A percentile compares a stretch with the other conserved stretches of the same genome.
Evolutionary conservation across 2,797 vertebrate species (phyloP).

Genomic region (Orientallactaga sibirica): DNA sequence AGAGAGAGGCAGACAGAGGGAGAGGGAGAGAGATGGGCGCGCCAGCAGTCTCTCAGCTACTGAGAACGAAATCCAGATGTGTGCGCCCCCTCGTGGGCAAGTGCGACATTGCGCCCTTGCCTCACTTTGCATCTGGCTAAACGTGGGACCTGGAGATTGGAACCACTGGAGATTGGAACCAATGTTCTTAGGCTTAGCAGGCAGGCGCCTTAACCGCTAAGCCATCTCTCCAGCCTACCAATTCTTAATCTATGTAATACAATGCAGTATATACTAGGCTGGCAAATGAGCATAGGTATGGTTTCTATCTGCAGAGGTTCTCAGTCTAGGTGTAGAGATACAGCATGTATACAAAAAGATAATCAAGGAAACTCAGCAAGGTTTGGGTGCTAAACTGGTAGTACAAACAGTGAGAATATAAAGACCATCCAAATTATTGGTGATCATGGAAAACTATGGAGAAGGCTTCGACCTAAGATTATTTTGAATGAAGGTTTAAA

Average conservation of each 20-base stretch:
- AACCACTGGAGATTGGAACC: too few species aligned
- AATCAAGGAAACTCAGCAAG: background rate
- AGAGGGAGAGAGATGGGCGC: too few species aligned
- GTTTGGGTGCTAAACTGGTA: background rate
- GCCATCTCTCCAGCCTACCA: too few species aligned
- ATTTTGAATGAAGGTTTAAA: background rate
- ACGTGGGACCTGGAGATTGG: too few species aligned
- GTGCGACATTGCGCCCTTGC: too few species aligned
- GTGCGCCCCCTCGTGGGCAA: too few species aligned
- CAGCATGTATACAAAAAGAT: background rate
- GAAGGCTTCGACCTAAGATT: conserved; percentile 19
- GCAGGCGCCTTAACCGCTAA: too few species aligned
- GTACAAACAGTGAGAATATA: background rate
- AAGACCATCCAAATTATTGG: background rate
- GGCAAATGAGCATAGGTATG: background rate
- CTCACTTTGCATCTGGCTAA: too few species aligned
- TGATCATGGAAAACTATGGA: background rate
- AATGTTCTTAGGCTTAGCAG: too few species aligned
- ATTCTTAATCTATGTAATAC: background rate
- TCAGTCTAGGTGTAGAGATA: background rate
- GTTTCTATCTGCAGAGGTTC: background rate
- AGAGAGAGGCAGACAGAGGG: too few species aligned
- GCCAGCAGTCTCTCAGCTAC: too few species aligned
- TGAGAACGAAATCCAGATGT: too few species aligned
- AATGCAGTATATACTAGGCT: background rate